These are phyloP conservation scores for Archips crataeganus DNA, from an alignment of 2,888 invertebrate species.

Conservation along the genomic window DNA sequence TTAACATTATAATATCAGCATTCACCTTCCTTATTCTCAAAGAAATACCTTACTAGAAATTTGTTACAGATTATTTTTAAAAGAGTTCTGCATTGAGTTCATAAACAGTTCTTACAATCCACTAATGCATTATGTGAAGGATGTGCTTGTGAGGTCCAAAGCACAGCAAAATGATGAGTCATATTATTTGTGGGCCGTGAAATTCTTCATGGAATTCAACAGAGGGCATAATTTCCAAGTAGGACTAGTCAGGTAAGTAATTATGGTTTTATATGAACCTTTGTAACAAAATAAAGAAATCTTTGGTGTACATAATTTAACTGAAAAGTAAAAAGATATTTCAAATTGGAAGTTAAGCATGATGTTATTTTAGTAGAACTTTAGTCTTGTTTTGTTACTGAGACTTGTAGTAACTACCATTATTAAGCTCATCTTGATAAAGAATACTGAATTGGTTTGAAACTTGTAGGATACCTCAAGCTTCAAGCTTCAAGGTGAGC, in stretches of 20 bases:
- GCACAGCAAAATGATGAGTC: slow-evolving; percentile 95
- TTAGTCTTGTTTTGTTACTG: too few species aligned
- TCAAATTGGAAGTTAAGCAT: too few species aligned
- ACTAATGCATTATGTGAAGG: slow-evolving; percentile 95
- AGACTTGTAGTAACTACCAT: too few species aligned
- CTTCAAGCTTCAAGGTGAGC: too few species aligned
- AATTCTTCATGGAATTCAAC: slow-evolving; percentile 99
- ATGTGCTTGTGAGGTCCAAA: slow-evolving; percentile 88
- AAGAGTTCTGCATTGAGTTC: slow-evolving; percentile 97
- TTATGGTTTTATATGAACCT: neutral
- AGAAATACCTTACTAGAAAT: neutral
- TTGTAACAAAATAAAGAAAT: neutral
- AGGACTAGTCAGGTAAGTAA: slow-evolving; percentile 92
- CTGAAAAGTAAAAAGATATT: too few species aligned
- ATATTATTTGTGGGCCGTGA: slow-evolving; percentile 97
- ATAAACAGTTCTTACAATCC: slow-evolving; percentile 96
- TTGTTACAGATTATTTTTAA: slow-evolving; percentile 92
- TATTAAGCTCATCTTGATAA: too few species aligned
- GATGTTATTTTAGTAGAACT: too few species aligned
- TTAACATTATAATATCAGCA: too few species aligned
- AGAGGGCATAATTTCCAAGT: slow-evolving; percentile 94
- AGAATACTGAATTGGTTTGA: too few species aligned
- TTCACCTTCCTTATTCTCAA: too few species aligned
- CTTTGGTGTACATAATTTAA: too few species aligned
- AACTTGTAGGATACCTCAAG: too few species aligned